phyloP scores from a whole-genome alignment of 2,888 invertebrate genomes.

The Amphipyra berbera region DNA sequence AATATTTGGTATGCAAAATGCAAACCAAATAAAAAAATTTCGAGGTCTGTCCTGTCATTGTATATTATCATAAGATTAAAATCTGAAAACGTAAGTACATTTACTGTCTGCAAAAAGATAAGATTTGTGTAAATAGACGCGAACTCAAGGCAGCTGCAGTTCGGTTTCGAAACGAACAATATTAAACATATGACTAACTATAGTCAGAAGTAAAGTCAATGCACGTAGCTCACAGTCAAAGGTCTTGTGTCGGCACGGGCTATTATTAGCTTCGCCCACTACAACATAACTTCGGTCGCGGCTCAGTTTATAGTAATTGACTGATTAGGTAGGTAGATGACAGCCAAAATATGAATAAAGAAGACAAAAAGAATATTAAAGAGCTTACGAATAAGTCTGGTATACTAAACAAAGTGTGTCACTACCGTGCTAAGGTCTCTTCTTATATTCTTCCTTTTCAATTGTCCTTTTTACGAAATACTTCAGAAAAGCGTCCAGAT shows the following conservation, averaged over 20 bases:
- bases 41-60: not conserved
- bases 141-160: constrained; percentile 5
- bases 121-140: constrained; percentile 12
- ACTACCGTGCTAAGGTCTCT: not conserved
- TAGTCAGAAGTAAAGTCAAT: constrained; percentile 12
- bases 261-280: constrained; percentile 19
- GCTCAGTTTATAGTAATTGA: not conserved
- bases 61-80: constrained; percentile 9
- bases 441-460: too few species aligned
- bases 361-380: too few species aligned
- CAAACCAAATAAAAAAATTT: not conserved
- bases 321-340: not conserved
- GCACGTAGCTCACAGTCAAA: constrained; percentile 16
- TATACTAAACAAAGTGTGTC: not conserved
- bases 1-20: too few species aligned
- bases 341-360: not conserved
- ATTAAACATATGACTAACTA: not conserved
- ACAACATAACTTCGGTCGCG: not conserved
- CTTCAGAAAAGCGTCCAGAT: too few species aligned
- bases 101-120: constrained; percentile 20
- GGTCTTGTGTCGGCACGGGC: constrained; percentile 12
- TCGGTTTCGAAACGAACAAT: not conserved
- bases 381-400: not conserved
- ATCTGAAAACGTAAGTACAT: constrained; percentile 7
- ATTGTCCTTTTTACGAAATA: too few species aligned